phyloP scores from a whole-genome alignment of 2,797 vertebrate species.

The Poecile montanus region DNA sequence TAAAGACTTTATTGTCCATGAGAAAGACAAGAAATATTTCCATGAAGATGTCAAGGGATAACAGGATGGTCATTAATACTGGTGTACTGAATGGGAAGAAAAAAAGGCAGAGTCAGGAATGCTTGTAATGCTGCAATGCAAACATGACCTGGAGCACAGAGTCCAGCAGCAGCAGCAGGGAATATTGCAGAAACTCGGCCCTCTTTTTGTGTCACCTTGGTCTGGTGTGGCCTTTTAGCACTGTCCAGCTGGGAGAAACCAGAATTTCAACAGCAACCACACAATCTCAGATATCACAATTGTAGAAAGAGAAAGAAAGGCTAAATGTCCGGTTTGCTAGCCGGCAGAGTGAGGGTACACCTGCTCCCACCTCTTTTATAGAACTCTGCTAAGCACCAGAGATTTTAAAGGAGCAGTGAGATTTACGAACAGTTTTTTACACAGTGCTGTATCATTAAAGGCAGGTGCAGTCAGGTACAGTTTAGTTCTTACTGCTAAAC shows the following conservation, averaged over 20 bases:
- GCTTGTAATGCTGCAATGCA: not conserved
- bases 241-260: not conserved
- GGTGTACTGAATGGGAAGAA: not conserved
- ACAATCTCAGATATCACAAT: not conserved
- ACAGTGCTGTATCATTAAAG: not conserved
- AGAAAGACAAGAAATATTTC: conserved; percentile 31
- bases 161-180: not conserved
- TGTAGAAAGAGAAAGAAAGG: not conserved
- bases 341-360: not conserved
- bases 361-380: not conserved
- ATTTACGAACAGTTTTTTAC: not conserved
- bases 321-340: not conserved
- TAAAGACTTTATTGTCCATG: conserved; percentile 21
- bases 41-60: conserved; percentile 28
- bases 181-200: not conserved
- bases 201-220: not conserved
- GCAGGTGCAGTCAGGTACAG: not conserved
- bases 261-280: not conserved
- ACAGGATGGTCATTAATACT: not conserved
- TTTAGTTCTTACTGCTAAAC: not conserved
- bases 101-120: conserved; percentile 27
- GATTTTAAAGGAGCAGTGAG: not conserved
- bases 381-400: not conserved
- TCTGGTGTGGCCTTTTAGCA: not conserved
- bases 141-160: not conserved